A percentile compares a stretch with the other conserved stretches of the same genome.
Conservation (phyloP, 2,797 vertebrate genomes). For the Artibeus lituratus region DNA sequence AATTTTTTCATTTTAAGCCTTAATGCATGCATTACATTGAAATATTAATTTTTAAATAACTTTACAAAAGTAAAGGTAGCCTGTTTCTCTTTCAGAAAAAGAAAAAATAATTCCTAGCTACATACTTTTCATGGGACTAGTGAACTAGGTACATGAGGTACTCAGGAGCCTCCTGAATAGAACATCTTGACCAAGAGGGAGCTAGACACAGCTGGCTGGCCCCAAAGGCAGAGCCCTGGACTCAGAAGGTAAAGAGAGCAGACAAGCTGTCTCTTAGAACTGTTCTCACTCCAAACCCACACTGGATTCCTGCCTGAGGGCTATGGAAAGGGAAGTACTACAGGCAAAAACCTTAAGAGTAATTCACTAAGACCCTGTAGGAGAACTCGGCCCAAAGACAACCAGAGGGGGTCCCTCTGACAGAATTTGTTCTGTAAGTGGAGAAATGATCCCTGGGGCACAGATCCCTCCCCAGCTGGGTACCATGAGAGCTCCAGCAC, state of each 20-base stretch:
- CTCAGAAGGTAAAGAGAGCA: neutral
- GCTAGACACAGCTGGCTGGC: neutral
- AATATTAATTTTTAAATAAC: slow-evolving; percentile 21
- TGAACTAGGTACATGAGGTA: neutral
- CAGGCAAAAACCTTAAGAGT: neutral
- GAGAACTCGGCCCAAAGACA: neutral
- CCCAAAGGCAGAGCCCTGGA: neutral
- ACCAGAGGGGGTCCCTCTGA: neutral
- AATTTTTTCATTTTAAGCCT: slow-evolving; percentile 14
- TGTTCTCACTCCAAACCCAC: neutral
- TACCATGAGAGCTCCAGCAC: neutral
- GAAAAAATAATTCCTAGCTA: neutral
- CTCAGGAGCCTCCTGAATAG: neutral
- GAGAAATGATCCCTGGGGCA: neutral
- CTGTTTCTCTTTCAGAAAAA: neutral
- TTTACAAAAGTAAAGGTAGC: neutral
- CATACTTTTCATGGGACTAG: neutral
- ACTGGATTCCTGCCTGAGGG: neutral
- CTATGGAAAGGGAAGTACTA: neutral
- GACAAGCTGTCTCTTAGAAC: neutral
- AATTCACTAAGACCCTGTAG: neutral
- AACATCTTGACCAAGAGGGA: neutral
- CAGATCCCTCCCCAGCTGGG: neutral
- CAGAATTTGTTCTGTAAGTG: neutral
- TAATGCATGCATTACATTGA: neutral